These are phyloP conservation scores for Myopa testacea DNA, from an alignment of 2,888 invertebrate genomes.

Conservation along the genomic window DNA sequence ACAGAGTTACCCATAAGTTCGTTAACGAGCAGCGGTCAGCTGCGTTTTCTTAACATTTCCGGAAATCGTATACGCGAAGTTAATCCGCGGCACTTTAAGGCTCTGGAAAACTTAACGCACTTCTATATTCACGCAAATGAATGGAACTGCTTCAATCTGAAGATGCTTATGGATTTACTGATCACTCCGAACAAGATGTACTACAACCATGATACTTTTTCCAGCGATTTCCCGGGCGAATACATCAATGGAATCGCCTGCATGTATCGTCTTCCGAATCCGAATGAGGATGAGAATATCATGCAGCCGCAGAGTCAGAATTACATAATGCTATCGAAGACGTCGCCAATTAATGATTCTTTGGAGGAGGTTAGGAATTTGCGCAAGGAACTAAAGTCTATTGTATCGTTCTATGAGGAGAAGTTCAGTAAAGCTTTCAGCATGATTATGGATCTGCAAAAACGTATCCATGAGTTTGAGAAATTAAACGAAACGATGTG, in stretches of 20 bases:
- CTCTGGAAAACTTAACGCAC: slow-evolving; percentile 55
- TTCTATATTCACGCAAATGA: slow-evolving; percentile 61
- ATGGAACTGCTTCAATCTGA: slow-evolving; percentile 63
- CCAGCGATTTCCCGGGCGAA: slow-evolving; percentile 56
- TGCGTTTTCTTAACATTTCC: slow-evolving; percentile 59
- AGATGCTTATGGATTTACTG: slow-evolving; percentile 57
- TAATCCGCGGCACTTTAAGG: slow-evolving; percentile 52
- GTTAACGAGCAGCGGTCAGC: slow-evolving; percentile 51
- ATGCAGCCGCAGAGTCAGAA: background rate
- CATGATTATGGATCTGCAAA: slow-evolving; percentile 51
- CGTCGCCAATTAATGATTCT: slow-evolving; percentile 12
- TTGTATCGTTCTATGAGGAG: slow-evolving; percentile 58
- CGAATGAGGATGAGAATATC: slow-evolving; percentile 47
- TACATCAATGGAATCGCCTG: slow-evolving; percentile 61
- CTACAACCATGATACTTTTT: slow-evolving; percentile 52
- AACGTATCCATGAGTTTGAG: slow-evolving; percentile 54
- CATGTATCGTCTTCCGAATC: slow-evolving; percentile 57
- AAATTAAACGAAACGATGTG: slow-evolving; percentile 57
- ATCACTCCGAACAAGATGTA: slow-evolving; percentile 54
- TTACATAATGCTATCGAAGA: slow-evolving; percentile 15
- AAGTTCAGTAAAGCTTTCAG: slow-evolving; percentile 53
- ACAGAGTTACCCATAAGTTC: slow-evolving; percentile 52
- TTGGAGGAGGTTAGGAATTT: slow-evolving; percentile 51
- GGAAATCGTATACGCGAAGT: slow-evolving; percentile 58
- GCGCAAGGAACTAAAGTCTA: slow-evolving; percentile 56